Evolutionary conservation across 2,797 vertebrate species (phyloP), one percentile per base, ranked within the genome.

Genomic region (Botia almorhae): DNA sequence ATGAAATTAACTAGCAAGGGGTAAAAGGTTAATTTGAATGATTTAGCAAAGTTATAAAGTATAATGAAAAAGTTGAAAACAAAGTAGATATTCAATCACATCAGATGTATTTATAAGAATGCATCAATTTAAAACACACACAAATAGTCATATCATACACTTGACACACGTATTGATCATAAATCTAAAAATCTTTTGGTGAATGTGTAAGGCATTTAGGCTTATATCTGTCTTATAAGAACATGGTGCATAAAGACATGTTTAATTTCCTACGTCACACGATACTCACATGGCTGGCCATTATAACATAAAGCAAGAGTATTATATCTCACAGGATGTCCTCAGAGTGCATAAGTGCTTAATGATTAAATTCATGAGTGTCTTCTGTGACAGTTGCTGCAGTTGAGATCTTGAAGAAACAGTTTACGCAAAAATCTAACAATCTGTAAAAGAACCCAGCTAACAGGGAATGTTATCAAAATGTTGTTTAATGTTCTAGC

Each of bases 231-330:
- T 36, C 23, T n/a, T 36, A 43, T 63, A 21, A 46, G 39, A 43
- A 61, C 14, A 53, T 61, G 19, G 19, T 26, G 17, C 36, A 29
- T 29, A 63, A 36, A n/a, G 36, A 61, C 14, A 13, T 14, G 63
- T 83, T 80, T n/a, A n/a, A 80, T 85, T 72, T 82, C 64, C 75
- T 71, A 60, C 76, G 89, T 89, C 90, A 90, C 82, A 89, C 89
- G 88, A 89, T 84, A 84, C 2, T 77, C 43, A 50, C 67, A 55
- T 12, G 21, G 53, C 74, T 80, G 85, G 83, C 80, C 70, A 84
- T 77, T 29, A 56, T 75, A 58, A 55, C 70, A 74, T 48, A 74
- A 6, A 10, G 51, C 63, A 73, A 75, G 17, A 8, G n/a, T 10
- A 36, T 65, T n/a, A 1, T 36, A 55, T 71, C n/a, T 19, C 17